Base-by-base conservation (phyloP, 2,888 invertebrate species). In the Eilema depressum region DNA sequence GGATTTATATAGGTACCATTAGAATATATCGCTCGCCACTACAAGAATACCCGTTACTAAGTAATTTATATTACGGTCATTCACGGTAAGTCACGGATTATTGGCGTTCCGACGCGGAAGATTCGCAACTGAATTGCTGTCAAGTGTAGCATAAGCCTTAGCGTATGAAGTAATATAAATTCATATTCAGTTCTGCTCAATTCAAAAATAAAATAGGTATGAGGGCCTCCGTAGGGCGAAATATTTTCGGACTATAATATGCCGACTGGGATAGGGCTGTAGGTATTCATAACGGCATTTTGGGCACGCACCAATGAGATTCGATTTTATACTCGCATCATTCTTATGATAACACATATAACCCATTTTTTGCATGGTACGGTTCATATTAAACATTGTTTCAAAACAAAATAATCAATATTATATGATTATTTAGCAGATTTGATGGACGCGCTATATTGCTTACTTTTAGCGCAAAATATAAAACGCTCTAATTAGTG, bases 171-270 rank as follows among this genome's bases (percentile, higher is more conserved):
- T 53, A 53, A 53, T 53, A 53, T 53, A n/a, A 47, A 53, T 53
- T 53, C 53, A 53, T 53, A 53, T 53, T n/a, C n/a, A 53, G 53
- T n/a, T 53, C n/a, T n/a, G 53, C n/a, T 53, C 53, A 53, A n/a
- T 47, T 47, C 41, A 17, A 41, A 53, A 53, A 53, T n/a, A 53
- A n/a, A 53, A 53, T n/a, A n/a, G 53, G 53, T 53, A 20, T 53
- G 53, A n/a, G 20, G 53, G n/a, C 10, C 53, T n/a, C 10, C 53
- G 53, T 53, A 53, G n/a, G 53, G 53, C n/a, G 53, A 53, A 20
- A 53, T 53, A 53, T 53, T 53, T 47, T n/a, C n/a, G 8, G 53
- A 53, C n/a, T 53, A 53, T 53, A 20, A 53, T 53, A 20, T 53
- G n/a, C 53, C 1, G 53, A n/a, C 3, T 53, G 53, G 53, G 10